Percentiles rank a stretch among this genome's conserved stretches.
These are phyloP conservation scores for Gymnopithys bicolor DNA, from an alignment of 2,797 vertebrate species.

Conservation along the genomic window DNA sequence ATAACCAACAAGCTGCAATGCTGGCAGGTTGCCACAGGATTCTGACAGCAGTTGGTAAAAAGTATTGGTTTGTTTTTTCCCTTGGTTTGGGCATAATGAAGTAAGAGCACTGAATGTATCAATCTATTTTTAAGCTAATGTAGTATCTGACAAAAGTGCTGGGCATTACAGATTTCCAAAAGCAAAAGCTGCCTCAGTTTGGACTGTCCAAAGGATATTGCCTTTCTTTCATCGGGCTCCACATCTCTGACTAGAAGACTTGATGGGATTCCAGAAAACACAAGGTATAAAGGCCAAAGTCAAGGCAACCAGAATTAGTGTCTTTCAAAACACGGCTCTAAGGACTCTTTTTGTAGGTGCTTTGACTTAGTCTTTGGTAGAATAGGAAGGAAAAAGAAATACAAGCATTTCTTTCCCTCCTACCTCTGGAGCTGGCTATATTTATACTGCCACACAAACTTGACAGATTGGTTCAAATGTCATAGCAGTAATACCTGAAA, in stretches of 20 bases:
- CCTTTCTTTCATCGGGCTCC: background rate
- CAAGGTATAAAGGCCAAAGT: background rate
- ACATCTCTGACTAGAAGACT: background rate
- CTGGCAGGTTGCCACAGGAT: conserved; percentile 15
- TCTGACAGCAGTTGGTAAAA: conserved; percentile 24
- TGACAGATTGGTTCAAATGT: conserved; percentile 14
- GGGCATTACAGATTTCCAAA: background rate
- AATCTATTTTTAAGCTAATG: background rate
- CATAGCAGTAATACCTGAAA: background rate
- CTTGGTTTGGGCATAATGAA: background rate
- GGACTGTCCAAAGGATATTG: background rate
- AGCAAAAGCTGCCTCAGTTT: background rate
- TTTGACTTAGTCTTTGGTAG: background rate
- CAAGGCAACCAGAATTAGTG: background rate
- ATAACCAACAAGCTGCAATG: background rate
- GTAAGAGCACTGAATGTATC: background rate
- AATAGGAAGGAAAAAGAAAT: background rate
- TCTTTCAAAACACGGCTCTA: background rate
- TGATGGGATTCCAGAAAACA: background rate
- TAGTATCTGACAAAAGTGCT: background rate
- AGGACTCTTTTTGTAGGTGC: background rate
- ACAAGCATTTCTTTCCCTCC: background rate
- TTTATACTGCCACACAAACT: background rate
- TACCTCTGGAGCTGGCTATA: background rate
- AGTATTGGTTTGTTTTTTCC: background rate